These are phyloP conservation scores for Mesoclemmys tuberculata DNA, from an alignment of 2,113 vertebrate genomes.

Conservation along the genomic window DNA sequence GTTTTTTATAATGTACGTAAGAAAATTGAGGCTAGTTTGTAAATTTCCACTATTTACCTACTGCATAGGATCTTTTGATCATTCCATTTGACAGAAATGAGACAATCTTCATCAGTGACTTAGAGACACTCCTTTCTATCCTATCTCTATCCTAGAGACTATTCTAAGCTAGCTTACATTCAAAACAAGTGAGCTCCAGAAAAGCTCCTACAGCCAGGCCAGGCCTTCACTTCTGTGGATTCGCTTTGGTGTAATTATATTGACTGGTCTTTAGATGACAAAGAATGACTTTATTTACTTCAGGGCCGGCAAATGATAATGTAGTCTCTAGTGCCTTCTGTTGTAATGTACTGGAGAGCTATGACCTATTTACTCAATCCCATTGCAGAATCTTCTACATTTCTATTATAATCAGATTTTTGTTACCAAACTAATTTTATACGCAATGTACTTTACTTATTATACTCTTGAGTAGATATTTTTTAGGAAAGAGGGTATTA, in stretches of 20 bases:
- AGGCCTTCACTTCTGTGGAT: neutral
- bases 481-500: neutral
- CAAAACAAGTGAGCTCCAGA: neutral
- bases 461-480: neutral
- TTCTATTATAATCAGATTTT: neutral
- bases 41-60: neutral
- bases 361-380: neutral
- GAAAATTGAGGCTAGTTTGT: neutral
- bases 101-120: neutral
- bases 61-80: neutral
- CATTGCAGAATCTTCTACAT: neutral
- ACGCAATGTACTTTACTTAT: neutral
- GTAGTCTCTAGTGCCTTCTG: neutral
- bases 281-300: neutral
- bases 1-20: neutral
- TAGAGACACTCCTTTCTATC: neutral
- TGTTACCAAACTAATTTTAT: neutral
- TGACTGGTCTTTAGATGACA: neutral
- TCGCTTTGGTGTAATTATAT: neutral
- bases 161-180: fast-evolving
- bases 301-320: neutral
- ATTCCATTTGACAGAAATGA: neutral
- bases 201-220: neutral
- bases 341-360: neutral
- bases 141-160: too few species aligned